phyloP scores from a whole-genome alignment of 2,797 vertebrate species.

The Garrulus glandarius region DNA sequence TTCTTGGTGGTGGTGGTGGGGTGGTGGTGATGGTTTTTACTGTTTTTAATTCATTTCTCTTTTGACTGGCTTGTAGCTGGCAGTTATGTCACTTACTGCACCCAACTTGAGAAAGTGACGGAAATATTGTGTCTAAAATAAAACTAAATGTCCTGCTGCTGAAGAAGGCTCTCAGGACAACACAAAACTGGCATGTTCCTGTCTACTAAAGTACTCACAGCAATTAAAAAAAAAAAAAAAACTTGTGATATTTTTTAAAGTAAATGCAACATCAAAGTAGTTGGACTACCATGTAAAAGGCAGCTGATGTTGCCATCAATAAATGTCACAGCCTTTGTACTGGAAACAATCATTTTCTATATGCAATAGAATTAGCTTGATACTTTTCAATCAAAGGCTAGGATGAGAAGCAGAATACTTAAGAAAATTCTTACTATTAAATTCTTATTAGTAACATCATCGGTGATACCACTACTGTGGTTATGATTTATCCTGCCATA shows the following conservation, averaged over 20 bases:
- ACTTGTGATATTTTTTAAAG: neutral
- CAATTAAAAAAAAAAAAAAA: neutral
- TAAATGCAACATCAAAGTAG: neutral
- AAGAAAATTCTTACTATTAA: neutral
- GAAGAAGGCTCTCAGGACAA: neutral
- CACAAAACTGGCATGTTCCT: neutral
- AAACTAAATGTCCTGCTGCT: neutral
- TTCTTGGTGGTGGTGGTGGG: neutral
- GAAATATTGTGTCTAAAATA: neutral
- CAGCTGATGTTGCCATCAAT: neutral
- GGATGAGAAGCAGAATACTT: neutral
- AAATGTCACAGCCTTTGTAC: neutral
- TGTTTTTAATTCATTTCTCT: neutral
- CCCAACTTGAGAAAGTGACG: neutral
- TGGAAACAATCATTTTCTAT: neutral
- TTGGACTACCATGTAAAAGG: neutral
- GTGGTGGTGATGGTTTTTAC: neutral
- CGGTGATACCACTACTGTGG: neutral
- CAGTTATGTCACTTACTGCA: neutral
- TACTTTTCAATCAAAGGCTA: neutral
- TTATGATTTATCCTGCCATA: neutral
- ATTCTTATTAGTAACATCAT: neutral
- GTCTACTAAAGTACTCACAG: neutral
- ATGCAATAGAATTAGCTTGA: neutral
- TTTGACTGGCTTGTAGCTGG: neutral